Base-by-base conservation (phyloP, 2,888 invertebrate species). In the Galerucella pusilla region DNA sequence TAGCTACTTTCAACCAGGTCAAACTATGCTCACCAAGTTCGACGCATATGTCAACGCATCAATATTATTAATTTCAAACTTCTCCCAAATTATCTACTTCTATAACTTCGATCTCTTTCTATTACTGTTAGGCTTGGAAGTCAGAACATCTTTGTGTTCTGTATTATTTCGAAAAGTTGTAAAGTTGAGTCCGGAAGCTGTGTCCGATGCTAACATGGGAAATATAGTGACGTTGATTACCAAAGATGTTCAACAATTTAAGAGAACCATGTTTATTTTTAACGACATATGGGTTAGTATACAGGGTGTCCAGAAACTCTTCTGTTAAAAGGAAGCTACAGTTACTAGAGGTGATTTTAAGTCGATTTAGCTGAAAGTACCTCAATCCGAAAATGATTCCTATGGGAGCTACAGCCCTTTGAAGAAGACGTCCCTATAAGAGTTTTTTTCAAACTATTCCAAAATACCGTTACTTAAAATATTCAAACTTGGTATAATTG, bases 261-360 rank as follows among this genome's bases (percentile, higher is more conserved):
- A 97, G 86, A 91, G 94, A 83, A 94, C 95, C 14, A 90, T 96
- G 65, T 92, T 95, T 80, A 97, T 97, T 86, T 86, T 97, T 4
- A 97, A 97, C 87, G 97, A 97, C 86, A 89, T 97, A 46, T 97
- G 97, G 96, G 93, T 97, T 76, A 97, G 96, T 0, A 95, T 97
- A 0, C 85, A 96, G 28, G 28, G 28, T 28, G 28, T 28, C 28
- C 28, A 20, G 20, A 20, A 20, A 20, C 20, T 20, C 20, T 20
- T 1, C 20, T 20, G 20, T 20, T 20, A 20, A 20, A 20, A 20
- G 20, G 20, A 20, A 20, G 1, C 20, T 20, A 20, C 20, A 20
- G 20, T 20, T 20, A 20, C 20, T 20, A 20, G 20, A 20, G 20
- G 20, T 20, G 20, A 20, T 20, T 20, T 20, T 20, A 20, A 20